Percentiles rank a stretch among this genome's conserved stretches.
phyloP scores from a whole-genome alignment of 2,797 vertebrate genomes.

The Heterohyrax brucei region DNA sequence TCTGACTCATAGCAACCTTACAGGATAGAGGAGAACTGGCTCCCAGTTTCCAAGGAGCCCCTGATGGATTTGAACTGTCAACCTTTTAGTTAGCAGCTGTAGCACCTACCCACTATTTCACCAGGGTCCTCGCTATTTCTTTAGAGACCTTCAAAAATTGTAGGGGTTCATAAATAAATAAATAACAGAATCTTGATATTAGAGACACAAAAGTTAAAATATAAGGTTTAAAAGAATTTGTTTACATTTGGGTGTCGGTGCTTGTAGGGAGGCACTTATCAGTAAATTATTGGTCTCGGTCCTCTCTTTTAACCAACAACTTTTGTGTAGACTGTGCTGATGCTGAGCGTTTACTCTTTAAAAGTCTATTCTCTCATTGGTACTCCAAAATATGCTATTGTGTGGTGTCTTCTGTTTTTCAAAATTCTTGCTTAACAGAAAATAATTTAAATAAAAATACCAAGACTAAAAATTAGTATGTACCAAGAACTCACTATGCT shows the following conservation, averaged over 20 bases:
- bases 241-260: neutral
- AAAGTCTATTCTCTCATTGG: neutral
- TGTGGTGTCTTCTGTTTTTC: neutral
- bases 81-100: no score
- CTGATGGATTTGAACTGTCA: no score
- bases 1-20: no score
- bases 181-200: neutral
- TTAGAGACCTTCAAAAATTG: constrained; percentile 39
- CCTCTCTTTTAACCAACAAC: constrained; percentile 7
- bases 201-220: neutral
- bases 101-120: no score
- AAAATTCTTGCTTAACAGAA: neutral
- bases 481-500: neutral
- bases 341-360: constrained; percentile 28
- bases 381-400: neutral
- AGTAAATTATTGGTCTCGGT: neutral
- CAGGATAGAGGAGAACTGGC: no score
- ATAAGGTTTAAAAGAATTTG: neutral
- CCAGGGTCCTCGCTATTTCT: no score
- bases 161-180: neutral
- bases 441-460: constrained; percentile 55
- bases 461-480: neutral
- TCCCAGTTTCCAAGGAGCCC: no score
- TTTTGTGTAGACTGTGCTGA: neutral
- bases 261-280: neutral